phyloP scores from a whole-genome alignment of 2,888 invertebrate species.

The Ametastegia equiseti region DNA sequence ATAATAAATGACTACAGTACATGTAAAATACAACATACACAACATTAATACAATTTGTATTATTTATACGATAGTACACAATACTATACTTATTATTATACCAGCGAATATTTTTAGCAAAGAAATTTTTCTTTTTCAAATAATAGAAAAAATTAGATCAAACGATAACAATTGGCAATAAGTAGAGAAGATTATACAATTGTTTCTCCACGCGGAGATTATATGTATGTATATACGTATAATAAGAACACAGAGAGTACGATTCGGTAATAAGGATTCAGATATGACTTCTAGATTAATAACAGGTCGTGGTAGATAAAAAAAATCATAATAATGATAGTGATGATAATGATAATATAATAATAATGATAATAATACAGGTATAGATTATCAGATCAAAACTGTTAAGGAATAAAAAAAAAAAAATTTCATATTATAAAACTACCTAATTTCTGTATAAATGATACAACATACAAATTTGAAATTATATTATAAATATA shows the following conservation, averaged over 20 bases:
- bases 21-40: constrained; percentile 67
- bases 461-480: constrained; percentile 1
- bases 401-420: neutral
- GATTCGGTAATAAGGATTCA: neutral
- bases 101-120: constrained; percentile 5
- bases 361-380: no score
- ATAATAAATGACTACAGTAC: constrained; percentile 66
- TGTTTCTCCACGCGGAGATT: neutral
- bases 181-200: neutral
- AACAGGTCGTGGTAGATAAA: neutral
- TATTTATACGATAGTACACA: constrained; percentile 28
- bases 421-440: neutral
- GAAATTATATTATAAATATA: no score
- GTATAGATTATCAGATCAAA: neutral
- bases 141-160: neutral
- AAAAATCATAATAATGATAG: neutral
- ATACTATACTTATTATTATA: neutral
- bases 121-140: neutral
- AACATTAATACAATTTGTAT: constrained; percentile 61
- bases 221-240: no score
- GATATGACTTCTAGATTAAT: neutral
- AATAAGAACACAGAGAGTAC: neutral
- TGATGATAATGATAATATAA: no score
- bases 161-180: neutral
- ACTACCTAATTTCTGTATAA: neutral